A percentile compares a stretch with the other conserved stretches of the same genome.
phyloP scores from a whole-genome alignment of 1,140 invertebrate species.

The Copidosoma floridanum region DNA sequence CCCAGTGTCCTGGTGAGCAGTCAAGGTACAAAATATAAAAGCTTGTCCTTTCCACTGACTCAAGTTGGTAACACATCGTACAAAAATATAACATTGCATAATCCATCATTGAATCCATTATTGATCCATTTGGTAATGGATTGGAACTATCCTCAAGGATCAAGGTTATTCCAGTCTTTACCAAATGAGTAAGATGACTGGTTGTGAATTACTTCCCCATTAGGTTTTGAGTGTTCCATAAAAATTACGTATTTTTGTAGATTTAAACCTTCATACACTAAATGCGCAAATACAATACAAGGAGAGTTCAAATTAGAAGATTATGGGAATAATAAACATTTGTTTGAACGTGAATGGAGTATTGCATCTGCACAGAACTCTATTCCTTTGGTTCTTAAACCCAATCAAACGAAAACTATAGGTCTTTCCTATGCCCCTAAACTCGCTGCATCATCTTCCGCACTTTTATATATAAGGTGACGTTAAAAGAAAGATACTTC shows the following conservation, averaged over 20 bases:
- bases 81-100: constrained; percentile 61
- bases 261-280: constrained; percentile 46
- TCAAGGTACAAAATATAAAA: constrained; percentile 49
- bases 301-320: constrained; percentile 52
- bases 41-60: constrained; percentile 72
- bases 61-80: constrained; percentile 79
- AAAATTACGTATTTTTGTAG: constrained; percentile 29
- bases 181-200: constrained; percentile 45
- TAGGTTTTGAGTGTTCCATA: neutral
- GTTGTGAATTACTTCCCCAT: neutral
- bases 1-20: constrained; percentile 58
- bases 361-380: constrained; percentile 40
- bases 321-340: constrained; percentile 36
- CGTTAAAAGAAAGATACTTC: neutral
- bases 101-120: constrained; percentile 63
- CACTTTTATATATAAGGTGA: constrained; percentile 52
- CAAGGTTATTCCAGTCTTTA: constrained; percentile 56
- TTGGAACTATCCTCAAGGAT: constrained; percentile 57
- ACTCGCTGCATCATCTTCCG: constrained; percentile 31
- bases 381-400: constrained; percentile 50
- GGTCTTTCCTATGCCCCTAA: constrained; percentile 49
- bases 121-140: constrained; percentile 66
- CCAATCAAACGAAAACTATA: constrained; percentile 51
- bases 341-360: constrained; percentile 41
- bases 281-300: constrained; percentile 40